These are phyloP conservation scores for Heliconius sara DNA, from an alignment of 2,888 invertebrate species.

Conservation along the genomic window DNA sequence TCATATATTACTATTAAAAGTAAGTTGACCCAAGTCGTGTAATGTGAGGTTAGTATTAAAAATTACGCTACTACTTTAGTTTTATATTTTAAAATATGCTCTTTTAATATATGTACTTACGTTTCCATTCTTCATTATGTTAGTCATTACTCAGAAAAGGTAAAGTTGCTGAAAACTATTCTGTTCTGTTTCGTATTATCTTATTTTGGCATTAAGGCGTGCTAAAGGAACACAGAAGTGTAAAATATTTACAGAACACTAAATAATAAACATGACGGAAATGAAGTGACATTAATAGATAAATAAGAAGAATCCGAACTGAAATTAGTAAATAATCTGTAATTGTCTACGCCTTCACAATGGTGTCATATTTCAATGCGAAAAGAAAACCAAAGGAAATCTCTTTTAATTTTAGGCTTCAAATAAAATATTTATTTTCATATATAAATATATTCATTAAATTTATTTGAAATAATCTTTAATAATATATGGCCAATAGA, in stretches of 20 bases:
- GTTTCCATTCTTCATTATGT: constrained; percentile 48
- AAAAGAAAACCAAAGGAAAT: background rate
- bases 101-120: constrained; percentile 43
- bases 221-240: too few relatives aligned
- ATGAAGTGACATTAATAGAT: background rate
- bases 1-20: background rate
- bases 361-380: background rate
- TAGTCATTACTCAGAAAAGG: background rate
- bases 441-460: background rate
- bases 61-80: background rate
- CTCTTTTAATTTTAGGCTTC: background rate
- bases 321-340: background rate
- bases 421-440: background rate
- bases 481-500: background rate
- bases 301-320: background rate
- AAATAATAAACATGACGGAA: background rate
- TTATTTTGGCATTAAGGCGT: too few relatives aligned
- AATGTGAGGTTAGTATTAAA: background rate
- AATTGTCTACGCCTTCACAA: background rate
- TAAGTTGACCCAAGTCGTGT: background rate
- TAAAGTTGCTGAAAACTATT: background rate
- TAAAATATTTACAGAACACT: background rate
- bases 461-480: background rate
- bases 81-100: background rate
- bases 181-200: background rate